Percentiles rank a stretch among this genome's conserved stretches.
These are phyloP conservation scores for Hassar affinis DNA, from an alignment of 2,113 vertebrate genomes.

Conservation along the genomic window DNA sequence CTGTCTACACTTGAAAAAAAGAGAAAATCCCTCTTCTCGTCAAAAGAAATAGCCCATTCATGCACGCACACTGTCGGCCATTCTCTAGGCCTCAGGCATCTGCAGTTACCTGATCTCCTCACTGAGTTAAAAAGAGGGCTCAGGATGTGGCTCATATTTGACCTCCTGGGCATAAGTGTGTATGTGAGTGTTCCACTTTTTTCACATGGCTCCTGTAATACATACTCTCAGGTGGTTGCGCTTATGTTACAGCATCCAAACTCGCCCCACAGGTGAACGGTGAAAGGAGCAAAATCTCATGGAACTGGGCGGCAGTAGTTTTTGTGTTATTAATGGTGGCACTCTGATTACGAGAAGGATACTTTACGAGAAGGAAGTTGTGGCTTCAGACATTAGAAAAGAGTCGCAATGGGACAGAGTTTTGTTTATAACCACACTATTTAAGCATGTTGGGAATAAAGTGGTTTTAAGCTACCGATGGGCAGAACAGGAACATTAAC, in stretches of 20 bases:
- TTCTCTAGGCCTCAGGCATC: constrained; percentile 42
- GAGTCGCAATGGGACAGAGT: constrained; percentile 16
- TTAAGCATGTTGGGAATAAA: background rate
- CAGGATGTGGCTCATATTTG: constrained; percentile 45
- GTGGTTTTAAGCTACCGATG: background rate
- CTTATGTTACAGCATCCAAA: constrained; percentile 54
- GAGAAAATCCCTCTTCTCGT: background rate
- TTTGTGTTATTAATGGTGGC: constrained; percentile 13
- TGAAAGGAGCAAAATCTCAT: constrained; percentile 46
- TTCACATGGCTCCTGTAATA: constrained; percentile 22
- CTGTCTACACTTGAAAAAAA: background rate
- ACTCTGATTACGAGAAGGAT: constrained; percentile 6
- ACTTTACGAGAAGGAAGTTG: constrained; percentile 12
- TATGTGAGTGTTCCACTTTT: background rate
- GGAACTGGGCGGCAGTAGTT: background rate
- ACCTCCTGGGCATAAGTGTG: constrained; percentile 27
- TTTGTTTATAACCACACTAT: background rate
- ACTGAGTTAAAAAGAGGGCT: constrained; percentile 49
- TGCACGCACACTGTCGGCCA: constrained; percentile 43
- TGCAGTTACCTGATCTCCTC: constrained; percentile 59
- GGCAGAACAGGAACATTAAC: background rate
- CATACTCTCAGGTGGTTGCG: constrained; percentile 33
- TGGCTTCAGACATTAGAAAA: constrained; percentile 20
- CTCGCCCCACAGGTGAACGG: constrained; percentile 53
- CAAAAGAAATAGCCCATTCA: constrained; percentile 48